These are phyloP conservation scores for Elmis aenea DNA, from an alignment of 2,888 invertebrate genomes.

Conservation along the genomic window DNA sequence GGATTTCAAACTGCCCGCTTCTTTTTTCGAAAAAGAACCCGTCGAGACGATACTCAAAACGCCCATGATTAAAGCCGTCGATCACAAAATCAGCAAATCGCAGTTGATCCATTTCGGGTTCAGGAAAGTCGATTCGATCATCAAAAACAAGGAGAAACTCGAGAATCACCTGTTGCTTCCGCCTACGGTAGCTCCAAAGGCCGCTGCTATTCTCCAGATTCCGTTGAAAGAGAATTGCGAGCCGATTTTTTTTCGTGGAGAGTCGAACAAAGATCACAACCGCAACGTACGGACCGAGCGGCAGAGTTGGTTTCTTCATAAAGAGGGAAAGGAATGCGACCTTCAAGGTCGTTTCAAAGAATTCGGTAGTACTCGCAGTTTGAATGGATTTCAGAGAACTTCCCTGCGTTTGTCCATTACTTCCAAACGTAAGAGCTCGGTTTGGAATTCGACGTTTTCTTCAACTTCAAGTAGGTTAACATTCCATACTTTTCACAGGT, in stretches of 20 bases:
- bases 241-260: slow-evolving; percentile 20
- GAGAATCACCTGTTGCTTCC: slow-evolving; percentile 38
- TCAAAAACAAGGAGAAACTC: slow-evolving; percentile 26
- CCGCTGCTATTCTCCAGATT: slow-evolving; percentile 57
- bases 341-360: slow-evolving; percentile 20
- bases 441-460: slow-evolving; percentile 30
- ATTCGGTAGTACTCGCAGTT: slow-evolving; percentile 22
- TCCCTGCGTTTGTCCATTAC: slow-evolving; percentile 37
- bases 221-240: slow-evolving; percentile 41
- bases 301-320: slow-evolving; percentile 29
- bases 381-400: slow-evolving; percentile 36
- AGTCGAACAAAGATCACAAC: slow-evolving; percentile 25
- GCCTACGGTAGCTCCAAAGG: slow-evolving; percentile 56
- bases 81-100: slow-evolving; percentile 14
- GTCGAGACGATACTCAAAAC: slow-evolving; percentile 42
- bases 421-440: slow-evolving; percentile 26
- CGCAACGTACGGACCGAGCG: slow-evolving; percentile 11
- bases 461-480: slow-evolving; percentile 31
- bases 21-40: slow-evolving; percentile 13
- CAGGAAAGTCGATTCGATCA: slow-evolving; percentile 25
- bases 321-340: slow-evolving; percentile 29
- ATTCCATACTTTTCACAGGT: too few species aligned
- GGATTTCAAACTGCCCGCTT: slow-evolving; percentile 13
- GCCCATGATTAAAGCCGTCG: slow-evolving; percentile 30
- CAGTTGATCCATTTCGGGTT: slow-evolving; percentile 26